phyloP scores from a whole-genome alignment of 2,888 invertebrate genomes.

The Nymphalis polychloros region DNA sequence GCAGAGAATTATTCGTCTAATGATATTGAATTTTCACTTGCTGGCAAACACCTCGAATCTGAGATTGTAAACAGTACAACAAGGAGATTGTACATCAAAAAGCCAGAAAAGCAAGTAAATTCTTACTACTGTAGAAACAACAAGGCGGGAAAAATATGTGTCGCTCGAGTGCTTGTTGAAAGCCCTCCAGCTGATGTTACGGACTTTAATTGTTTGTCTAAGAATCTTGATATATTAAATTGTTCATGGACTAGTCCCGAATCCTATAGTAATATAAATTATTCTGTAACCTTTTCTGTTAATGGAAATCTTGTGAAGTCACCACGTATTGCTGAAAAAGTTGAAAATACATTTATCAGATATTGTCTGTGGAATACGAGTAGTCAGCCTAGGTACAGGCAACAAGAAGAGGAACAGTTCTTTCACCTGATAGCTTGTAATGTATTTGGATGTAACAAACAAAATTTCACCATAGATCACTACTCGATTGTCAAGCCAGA shows the following conservation, averaged over 20 bases:
- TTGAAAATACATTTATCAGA: constrained; percentile 42
- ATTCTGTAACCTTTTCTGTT: constrained; percentile 55
- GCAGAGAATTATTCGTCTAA: constrained; percentile 70
- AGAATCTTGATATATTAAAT: constrained; percentile 87
- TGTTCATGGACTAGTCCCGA: constrained; percentile 87
- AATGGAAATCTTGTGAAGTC: constrained; percentile 50
- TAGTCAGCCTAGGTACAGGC: constrained; percentile 70
- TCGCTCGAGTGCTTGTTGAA: constrained; percentile 67
- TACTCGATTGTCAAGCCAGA: constrained; percentile 73
- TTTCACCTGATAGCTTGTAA: constrained; percentile 84
- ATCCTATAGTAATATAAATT: constrained; percentile 61
- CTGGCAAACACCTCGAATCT: constrained; percentile 52
- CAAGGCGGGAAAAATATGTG: constrained; percentile 54
- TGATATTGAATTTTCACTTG: constrained; percentile 69
- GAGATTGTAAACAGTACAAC: constrained; percentile 84
- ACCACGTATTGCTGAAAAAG: constrained; percentile 48
- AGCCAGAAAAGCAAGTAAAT: constrained; percentile 76
- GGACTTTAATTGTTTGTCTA: constrained; percentile 87
- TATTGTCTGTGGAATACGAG: constrained; percentile 61
- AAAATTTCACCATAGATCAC: constrained; percentile 82
- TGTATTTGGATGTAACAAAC: constrained; percentile 78
- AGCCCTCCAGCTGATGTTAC: constrained; percentile 83
- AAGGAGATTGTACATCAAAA: constrained; percentile 79
- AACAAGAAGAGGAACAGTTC: constrained; percentile 71
- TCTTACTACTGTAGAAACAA: constrained; percentile 80